phyloP scores from a whole-genome alignment of 2,113 vertebrate genomes.

The Tamias sibiricus region DNA sequence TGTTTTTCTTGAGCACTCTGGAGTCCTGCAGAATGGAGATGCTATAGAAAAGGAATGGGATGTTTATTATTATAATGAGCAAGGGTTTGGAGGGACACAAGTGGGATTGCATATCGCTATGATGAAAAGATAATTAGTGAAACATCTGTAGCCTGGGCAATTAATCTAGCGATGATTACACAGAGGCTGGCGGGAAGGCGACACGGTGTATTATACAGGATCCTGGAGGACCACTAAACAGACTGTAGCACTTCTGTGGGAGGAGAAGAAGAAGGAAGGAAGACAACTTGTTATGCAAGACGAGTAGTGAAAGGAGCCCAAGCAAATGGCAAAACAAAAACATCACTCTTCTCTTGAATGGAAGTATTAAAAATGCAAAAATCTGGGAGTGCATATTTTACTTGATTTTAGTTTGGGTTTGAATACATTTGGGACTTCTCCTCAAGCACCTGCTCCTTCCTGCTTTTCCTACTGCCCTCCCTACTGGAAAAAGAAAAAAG shows the following conservation, averaged over 20 bases:
- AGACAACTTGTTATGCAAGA: slow-evolving; percentile 60
- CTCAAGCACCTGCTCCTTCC: slow-evolving; percentile 55
- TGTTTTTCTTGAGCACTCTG: background rate
- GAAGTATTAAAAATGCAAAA: slow-evolving; percentile 69
- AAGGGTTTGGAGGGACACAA: slow-evolving; percentile 48
- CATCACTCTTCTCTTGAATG: slow-evolving; percentile 55
- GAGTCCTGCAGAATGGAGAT: slow-evolving; percentile 6
- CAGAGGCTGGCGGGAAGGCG: slow-evolving; percentile 68
- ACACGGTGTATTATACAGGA: slow-evolving; percentile 25
- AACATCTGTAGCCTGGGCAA: slow-evolving; percentile 79
- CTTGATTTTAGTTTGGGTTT: slow-evolving; percentile 30
- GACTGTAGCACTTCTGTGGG: slow-evolving; percentile 59
- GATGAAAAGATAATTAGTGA: slow-evolving; percentile 67
- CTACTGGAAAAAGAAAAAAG: background rate
- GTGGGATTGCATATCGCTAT: background rate
- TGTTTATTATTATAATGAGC: slow-evolving; percentile 71
- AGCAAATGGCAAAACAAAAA: slow-evolving; percentile 57
- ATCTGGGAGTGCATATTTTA: slow-evolving; percentile 51
- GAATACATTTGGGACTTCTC: slow-evolving; percentile 57
- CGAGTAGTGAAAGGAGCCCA: background rate
- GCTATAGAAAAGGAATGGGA: slow-evolving; percentile 30
- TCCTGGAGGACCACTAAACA: slow-evolving; percentile 75
- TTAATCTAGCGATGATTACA: slow-evolving; percentile 78
- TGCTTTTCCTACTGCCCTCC: background rate
- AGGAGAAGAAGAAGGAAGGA: slow-evolving; percentile 70